Base-by-base conservation (phyloP, 64 coral and sea anemone genomes). In the Astreopora myriophthalma region DNA sequence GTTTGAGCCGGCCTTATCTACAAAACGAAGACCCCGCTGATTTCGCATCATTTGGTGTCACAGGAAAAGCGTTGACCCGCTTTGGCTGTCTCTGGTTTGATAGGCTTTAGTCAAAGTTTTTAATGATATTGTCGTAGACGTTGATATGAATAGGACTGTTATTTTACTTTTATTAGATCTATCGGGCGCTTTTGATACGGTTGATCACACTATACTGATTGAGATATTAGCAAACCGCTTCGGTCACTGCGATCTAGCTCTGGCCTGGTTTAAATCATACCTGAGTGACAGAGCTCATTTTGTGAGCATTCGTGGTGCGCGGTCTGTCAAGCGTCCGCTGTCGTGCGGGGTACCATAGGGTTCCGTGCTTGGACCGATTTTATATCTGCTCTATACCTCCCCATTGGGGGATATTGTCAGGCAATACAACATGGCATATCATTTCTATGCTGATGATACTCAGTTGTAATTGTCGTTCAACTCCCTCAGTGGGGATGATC, bases 241-340 rank as follows among this genome's bases (percentile, higher is more conserved):
- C 58, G 68, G 89, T 92, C 9, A 84, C 33, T 82, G 76, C 40
- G 78, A 38, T 92, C 51, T n/a, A 52, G 78, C 89, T 84, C 58
- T 92, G 39, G 78, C 67, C 78, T 92, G 89, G 29, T 85, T 92
- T 84, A 61, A 20, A 71, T 92, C 89, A 25, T 79, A 90, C 33
- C 75, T 80, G 28, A 69, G 60, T 19, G 39, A 90, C 51, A 89
- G 87, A 64, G 75, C 22, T 75, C 73, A 79, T 17, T 89, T 79
- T 76, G 87, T 89, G 48, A 89, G 87, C 30, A 89, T 90, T 0
- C 8, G 74, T 16, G 55, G 64, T 68, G 60, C 88, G 51, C 87
- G 71, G 37, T 89, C 87, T 89, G 48, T 52, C 87, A 89, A 20
- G 32, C 87, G 74, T 67, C 46, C 38, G 25, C 64, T 89, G 73